phyloP scores from a whole-genome alignment of 2,888 invertebrate genomes.

The Drosophila fulvimacula region DNA sequence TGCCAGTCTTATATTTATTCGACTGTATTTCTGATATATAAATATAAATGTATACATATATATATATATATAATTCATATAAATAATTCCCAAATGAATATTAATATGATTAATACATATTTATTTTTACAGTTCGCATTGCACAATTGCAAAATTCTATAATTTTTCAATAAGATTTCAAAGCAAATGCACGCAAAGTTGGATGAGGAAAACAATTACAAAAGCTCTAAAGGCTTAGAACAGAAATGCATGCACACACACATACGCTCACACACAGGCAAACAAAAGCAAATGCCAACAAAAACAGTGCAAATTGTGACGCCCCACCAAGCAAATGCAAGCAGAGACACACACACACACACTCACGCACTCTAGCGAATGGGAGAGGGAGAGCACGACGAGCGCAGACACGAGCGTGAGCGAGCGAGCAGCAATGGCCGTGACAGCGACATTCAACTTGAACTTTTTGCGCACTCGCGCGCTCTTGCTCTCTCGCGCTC shows the following conservation, averaged over 20 bases:
- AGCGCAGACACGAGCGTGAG: slow-evolving; percentile 22
- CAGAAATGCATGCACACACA: slow-evolving; percentile 45
- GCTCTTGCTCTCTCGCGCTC: slow-evolving; percentile 6
- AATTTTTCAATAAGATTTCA: slow-evolving; percentile 33
- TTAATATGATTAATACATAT: slow-evolving; percentile 27
- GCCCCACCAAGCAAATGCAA: slow-evolving; percentile 49
- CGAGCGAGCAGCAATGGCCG: slow-evolving; percentile 43
- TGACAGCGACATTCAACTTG: slow-evolving; percentile 81
- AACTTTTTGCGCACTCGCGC: slow-evolving; percentile 73
- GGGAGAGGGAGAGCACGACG: slow-evolving; percentile 17
- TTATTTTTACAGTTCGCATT: slow-evolving; percentile 36
- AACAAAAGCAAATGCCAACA: slow-evolving; percentile 38
- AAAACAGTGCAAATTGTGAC: slow-evolving; percentile 61
- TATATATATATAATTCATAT: too few relatives aligned
- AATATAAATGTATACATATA: too few relatives aligned
- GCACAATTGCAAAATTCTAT: slow-evolving; percentile 50
- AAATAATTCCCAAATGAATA: slow-evolving; percentile 11
- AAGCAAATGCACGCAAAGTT: slow-evolving; percentile 50
- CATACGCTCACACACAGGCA: background rate
- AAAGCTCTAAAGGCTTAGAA: slow-evolving; percentile 61
- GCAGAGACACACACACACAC: slow-evolving; percentile 14
- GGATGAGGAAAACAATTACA: slow-evolving; percentile 18
- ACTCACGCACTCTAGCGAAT: background rate
- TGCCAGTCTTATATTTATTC: background rate
- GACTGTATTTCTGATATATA: too few relatives aligned